A percentile compares a stretch with the other conserved stretches of the same genome.
Conservation (phyloP, 2,888 invertebrate species). For the Lamellibrachia columna region DNA sequence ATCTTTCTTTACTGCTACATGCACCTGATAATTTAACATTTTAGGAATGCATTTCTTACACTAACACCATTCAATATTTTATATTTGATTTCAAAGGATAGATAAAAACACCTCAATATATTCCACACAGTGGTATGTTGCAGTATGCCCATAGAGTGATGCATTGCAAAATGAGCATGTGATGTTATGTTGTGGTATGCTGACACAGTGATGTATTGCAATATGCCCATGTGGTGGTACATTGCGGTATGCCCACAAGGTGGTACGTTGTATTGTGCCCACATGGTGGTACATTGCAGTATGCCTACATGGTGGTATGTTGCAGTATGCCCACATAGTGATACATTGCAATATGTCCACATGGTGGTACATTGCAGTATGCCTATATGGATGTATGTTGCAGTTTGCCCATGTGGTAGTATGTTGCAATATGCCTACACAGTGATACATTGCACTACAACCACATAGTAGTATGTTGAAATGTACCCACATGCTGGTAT, state of each 20-base stretch:
- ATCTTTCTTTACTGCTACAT: background rate
- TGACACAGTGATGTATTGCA: background rate
- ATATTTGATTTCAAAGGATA: background rate
- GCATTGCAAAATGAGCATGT: background rate
- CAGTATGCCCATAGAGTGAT: background rate
- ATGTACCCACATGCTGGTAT: background rate
- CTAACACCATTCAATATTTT: conserved; percentile 11
- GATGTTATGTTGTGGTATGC: background rate
- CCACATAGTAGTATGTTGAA: background rate
- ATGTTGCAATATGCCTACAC: background rate
- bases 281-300: background rate
- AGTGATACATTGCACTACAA: background rate
- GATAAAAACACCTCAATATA: background rate
- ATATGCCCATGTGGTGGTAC: background rate
- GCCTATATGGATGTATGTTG: background rate
- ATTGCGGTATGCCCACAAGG: background rate
- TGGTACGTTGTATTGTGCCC: background rate
- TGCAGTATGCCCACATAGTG: background rate
- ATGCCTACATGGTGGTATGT: background rate
- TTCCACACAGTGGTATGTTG: background rate
- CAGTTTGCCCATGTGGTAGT: background rate
- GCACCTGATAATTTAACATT: background rate
- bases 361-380: background rate
- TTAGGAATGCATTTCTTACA: background rate
- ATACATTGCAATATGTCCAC: background rate